Percentiles rank a stretch among this genome's conserved stretches.
Evolutionary conservation across 2,113 vertebrate species (phyloP).

Genomic region (Seriola dumerili): DNA sequence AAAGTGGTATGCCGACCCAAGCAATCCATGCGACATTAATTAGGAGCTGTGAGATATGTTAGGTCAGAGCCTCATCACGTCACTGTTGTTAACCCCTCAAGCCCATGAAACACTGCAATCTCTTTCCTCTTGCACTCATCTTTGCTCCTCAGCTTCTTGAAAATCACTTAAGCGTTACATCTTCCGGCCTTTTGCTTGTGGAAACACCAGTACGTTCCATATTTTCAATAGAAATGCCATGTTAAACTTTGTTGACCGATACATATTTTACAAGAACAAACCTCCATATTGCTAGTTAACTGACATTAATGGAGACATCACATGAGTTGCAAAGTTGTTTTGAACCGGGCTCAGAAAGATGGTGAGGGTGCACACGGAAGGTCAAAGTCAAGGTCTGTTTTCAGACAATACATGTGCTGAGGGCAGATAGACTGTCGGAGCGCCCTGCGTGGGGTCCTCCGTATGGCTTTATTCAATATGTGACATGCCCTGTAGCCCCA

Average conservation of each 20-base stretch:
- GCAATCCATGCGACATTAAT: too few relatives aligned
- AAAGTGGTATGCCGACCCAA: too few relatives aligned
- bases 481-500: constrained; percentile 59
- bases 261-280: background rate
- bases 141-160: background rate
- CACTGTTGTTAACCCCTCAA: too few relatives aligned
- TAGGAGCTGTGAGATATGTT: too few relatives aligned
- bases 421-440: background rate
- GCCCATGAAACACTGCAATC: background rate
- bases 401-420: constrained; percentile 68
- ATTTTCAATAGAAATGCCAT: background rate
- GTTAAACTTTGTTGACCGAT: background rate
- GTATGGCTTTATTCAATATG: constrained; percentile 59
- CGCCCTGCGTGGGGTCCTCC: constrained; percentile 35
- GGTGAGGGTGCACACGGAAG: constrained; percentile 35
- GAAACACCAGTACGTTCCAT: background rate
- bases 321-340: constrained; percentile 34
- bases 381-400: constrained; percentile 81
- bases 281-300: background rate
- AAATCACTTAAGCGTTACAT: too few relatives aligned
- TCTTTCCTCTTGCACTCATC: background rate
- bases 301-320: background rate
- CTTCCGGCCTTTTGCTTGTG: background rate
- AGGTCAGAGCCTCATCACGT: too few relatives aligned
- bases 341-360: constrained; percentile 25